Base-by-base conservation (phyloP, 2,888 invertebrate genomes). In the Cetonia aurata region DNA sequence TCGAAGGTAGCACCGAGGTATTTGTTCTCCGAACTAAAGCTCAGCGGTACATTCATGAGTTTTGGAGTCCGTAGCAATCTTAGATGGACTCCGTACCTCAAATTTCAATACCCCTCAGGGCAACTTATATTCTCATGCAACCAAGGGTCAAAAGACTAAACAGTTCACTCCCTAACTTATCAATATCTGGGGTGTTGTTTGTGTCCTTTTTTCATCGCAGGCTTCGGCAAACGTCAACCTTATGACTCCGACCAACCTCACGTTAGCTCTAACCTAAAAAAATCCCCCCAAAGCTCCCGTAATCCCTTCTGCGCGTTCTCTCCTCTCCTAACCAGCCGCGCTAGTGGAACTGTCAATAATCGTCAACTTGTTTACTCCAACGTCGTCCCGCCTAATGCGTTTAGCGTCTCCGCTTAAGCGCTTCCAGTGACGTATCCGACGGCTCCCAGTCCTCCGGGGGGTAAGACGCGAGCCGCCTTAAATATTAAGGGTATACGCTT, bases 401-500 rank as follows among this genome's bases (percentile, higher is more conserved):
- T 37, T 37, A 9, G 10, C 9, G 8, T 37, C 37, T 10, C 10
- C 37, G 37, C 37, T 37, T 57, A 44, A 17, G 33, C 37, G 12
- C 6, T 12, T 12, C 4, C 31, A 60, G 13, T 8, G 13, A 33
- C 31, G 19, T 56, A 10, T n/a, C 31, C 31, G 13, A 13, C n/a
- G 33, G n/a, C 33, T 37, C 33, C 55, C 55, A 56, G 33, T 31
- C 55, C 37, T 37, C 8, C 37, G 37, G 37, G 37, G 37, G 37
- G 25, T 37, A 59, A 19, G 60, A 60, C 62, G 50, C 37, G 37
- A 1, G 37, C 37, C 3, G 37, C 37, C 37, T 65, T 52, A 65
- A 65, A 65, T 65, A 65, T 52, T 65, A 50, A 65, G 50, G 50
- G 17, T 37, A 37, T n/a, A n/a, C 62, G 17, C 50, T 65, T 65